phyloP scores from a whole-genome alignment of 2,113 vertebrate genomes.

The Osmerus eperlanus region DNA sequence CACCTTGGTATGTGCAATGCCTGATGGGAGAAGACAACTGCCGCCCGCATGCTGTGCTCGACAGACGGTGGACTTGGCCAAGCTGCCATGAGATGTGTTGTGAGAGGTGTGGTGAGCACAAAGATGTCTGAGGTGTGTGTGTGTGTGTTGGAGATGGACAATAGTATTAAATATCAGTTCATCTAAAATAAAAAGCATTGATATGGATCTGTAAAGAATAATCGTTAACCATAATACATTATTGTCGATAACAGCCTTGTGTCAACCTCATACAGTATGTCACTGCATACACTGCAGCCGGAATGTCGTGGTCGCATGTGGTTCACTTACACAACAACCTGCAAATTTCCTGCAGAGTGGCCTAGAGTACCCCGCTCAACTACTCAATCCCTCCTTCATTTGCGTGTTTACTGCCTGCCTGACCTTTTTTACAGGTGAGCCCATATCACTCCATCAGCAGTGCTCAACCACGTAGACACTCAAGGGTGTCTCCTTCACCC shows the following conservation, averaged over 20 bases:
- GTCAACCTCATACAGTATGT: too few relatives aligned
- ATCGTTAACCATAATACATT: too few relatives aligned
- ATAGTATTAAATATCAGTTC: neutral
- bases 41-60: neutral
- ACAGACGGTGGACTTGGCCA: constrained; percentile 2
- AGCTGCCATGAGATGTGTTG: neutral
- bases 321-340: constrained; percentile 3
- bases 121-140: constrained; percentile 1
- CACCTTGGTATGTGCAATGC: neutral
- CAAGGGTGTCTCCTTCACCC: constrained; percentile 19
- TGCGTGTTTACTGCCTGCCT: constrained; percentile 43
- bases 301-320: neutral
- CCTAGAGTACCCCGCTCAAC: neutral
- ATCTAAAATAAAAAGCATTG: neutral
- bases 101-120: neutral
- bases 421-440: constrained; percentile 50
- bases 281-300: too few relatives aligned
- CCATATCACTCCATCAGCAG: constrained; percentile 16
- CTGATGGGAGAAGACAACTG: constrained; percentile 15
- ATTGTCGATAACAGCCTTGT: too few relatives aligned
- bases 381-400: constrained; percentile 18
- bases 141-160: constrained; percentile 5
- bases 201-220: neutral
- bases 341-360: neutral
- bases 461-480: constrained; percentile 20